A percentile compares a stretch with the other conserved stretches of the same genome.
Evolutionary conservation across 64 coral and sea anemone genomes (phyloP).

Genomic region (Pachyseris speciosa): DNA sequence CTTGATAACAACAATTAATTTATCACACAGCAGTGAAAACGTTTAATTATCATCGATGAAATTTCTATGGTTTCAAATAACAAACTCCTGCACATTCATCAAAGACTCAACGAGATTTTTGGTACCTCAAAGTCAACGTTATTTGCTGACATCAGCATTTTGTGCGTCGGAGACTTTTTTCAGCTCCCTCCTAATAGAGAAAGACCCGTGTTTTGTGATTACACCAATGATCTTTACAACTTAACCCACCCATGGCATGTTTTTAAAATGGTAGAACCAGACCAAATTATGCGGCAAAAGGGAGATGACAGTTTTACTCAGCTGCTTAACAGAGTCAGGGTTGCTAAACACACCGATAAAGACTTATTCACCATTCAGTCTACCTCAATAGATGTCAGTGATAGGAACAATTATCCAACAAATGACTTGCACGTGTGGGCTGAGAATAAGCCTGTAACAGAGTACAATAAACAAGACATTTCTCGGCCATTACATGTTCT

Average conservation of each 20-base stretch:
- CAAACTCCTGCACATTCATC: no score
- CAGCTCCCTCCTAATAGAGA: conserved; percentile 27
- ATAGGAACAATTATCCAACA: background rate
- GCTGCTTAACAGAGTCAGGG: conserved; percentile 68
- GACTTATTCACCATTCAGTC: background rate
- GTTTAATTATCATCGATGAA: no score
- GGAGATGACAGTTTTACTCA: conserved; percentile 61
- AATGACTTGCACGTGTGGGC: conserved; percentile 11
- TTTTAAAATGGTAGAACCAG: conserved; percentile 49
- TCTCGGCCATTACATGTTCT: background rate
- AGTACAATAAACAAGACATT: conserved; percentile 46
- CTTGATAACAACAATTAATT: no score
- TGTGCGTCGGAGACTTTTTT: conserved; percentile 50
- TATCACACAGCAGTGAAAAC: no score
- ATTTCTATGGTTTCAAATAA: no score
- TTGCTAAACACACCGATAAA: conserved; percentile 3
- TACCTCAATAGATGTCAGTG: background rate
- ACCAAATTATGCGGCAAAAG: conserved; percentile 65
- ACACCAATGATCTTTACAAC: conserved; percentile 55
- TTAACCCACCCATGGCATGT: conserved; percentile 51
- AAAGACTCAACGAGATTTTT: no score
- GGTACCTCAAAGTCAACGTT: conserved; percentile 44
- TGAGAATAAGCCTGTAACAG: conserved; percentile 20
- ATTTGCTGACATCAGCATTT: conserved; percentile 55
- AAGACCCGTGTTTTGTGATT: conserved; percentile 25